Base-by-base conservation (phyloP, 2,113 vertebrate genomes). In the Zapus hudsonius region DNA sequence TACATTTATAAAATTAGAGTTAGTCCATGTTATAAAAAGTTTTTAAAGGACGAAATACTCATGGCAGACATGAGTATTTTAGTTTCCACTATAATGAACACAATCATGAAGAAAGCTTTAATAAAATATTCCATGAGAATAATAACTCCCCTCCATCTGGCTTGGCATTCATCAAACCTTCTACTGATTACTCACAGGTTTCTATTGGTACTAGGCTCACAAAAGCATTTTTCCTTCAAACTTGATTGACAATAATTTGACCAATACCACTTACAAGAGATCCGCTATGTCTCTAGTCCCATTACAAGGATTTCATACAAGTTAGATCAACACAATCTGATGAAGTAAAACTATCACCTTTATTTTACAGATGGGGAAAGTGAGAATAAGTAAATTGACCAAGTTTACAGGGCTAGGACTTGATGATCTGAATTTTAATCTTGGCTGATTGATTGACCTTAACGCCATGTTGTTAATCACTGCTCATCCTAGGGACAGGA, bases 1-100 rank as follows among this genome's bases (percentile, higher is more conserved):
- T 57, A 92, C 87, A 20, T 64, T 66, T 88, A 22, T 78, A 11
- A 73, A 94, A 88, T n/a, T 66, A 91, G 25, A 92, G 63, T 64
- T 76, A 78, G n/a, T 78, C 85, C 40, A 29, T 73, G 27, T 73
- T 81, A 81, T 44, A 59, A 52, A 57, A 9, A 33, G 15, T 64
- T 6, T 84, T 92, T 75, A 80, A 76, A 91, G n/a, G 19, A 52
- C 12, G 42, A 52, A 84, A 55, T 42, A 47, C 84, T 66, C 81
- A 67, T 81, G 67, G 38, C 40, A 84, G 74, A 69, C 9, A 1
- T 52, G 36, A 63, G 22, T 42, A 33, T 73, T 87, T 72, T 29
- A 29, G 47, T n/a, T 36, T 47, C n/a, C 73, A 44, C 74, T 22
- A 63, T 10, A 44, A 38, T 55, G 78, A 72, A 79, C 27, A 67